These are phyloP conservation scores for Antedon bifida DNA, from an alignment of 35 echinoderm and acorn worm species.

Conservation along the genomic window DNA sequence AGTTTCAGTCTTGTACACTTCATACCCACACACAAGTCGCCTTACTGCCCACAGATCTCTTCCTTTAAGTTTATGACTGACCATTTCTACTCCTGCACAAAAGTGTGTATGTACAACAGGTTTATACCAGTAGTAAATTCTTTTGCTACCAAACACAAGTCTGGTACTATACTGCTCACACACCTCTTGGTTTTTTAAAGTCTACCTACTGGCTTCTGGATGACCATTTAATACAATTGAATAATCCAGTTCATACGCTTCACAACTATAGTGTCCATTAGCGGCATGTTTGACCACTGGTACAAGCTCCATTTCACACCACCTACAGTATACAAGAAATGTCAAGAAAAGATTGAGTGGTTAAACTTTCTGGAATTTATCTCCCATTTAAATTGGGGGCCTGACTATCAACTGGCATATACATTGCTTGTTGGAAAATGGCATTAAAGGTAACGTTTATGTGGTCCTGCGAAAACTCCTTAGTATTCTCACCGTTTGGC, in stretches of 20 bases:
- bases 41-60: no score
- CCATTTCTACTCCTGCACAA: no score
- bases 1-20: no score
- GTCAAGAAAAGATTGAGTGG: background rate
- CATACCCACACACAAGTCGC: no score
- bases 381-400: background rate
- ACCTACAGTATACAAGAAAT: conserved; percentile 28
- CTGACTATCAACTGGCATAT: background rate
- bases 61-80: no score
- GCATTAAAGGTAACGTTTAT: background rate
- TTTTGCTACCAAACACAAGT: no score
- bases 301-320: conserved; percentile 75
- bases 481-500: conserved; percentile 44
- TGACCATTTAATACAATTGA: conserved; percentile 35
- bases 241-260: conserved; percentile 4
- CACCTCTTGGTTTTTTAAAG: no score
- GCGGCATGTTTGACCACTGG: conserved; percentile 25
- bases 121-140: no score
- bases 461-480: no score
- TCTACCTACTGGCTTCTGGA: background rate
- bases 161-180: no score
- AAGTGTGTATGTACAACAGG: no score
- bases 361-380: background rate
- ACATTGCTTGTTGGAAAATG: background rate
- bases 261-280: conserved; percentile 35